A percentile compares a stretch with the other conserved stretches of the same genome.
Conservation (phyloP, 2,113 vertebrate genomes). For the Toxostoma redivivum region DNA sequence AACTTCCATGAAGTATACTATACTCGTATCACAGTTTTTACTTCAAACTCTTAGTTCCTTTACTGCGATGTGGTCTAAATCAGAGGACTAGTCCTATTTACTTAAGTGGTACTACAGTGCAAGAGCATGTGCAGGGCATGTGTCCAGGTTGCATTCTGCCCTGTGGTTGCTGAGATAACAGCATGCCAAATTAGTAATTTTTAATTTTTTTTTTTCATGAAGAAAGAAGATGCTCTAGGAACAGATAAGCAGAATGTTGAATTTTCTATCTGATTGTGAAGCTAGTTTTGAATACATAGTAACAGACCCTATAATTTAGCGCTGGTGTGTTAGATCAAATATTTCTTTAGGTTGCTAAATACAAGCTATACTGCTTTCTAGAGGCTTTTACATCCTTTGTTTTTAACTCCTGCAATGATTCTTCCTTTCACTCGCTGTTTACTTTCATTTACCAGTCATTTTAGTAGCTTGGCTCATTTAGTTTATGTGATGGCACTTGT, state of each 20-base stretch:
- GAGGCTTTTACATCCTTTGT: background rate
- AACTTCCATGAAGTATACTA: background rate
- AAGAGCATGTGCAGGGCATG: fast-evolving
- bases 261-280: background rate
- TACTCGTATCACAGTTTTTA: background rate
- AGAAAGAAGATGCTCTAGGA: background rate
- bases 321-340: background rate
- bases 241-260: background rate
- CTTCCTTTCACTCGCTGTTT: background rate
- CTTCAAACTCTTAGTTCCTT: background rate
- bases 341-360: background rate
- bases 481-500: background rate
- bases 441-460: background rate
- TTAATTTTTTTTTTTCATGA: background rate
- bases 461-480: background rate
- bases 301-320: background rate
- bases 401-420: background rate
- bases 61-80: background rate
- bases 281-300: background rate
- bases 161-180: background rate
- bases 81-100: background rate
- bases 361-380: background rate
- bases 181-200: background rate
- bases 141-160: background rate
- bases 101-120: background rate